A percentile compares a stretch with the other conserved stretches of the same genome.
Evolutionary conservation across 2,113 vertebrate genomes (phyloP).

Genomic region (Argyrosomus japonicus): DNA sequence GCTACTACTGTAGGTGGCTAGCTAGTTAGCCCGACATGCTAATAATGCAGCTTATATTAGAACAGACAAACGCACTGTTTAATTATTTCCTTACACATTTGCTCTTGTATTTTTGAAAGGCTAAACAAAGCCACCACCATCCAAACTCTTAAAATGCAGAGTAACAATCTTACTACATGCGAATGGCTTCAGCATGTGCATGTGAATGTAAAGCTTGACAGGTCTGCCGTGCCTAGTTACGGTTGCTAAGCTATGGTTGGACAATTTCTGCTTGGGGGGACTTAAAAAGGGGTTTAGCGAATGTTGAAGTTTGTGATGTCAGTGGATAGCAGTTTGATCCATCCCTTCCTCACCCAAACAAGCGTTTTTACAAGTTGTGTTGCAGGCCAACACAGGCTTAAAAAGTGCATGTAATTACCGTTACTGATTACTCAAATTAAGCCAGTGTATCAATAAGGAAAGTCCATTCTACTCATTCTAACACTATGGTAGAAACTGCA

Average conservation of each 20-base stretch:
- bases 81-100: neutral
- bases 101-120: neutral
- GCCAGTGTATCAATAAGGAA: slow-evolving; percentile 46
- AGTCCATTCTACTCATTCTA: slow-evolving; percentile 77
- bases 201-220: slow-evolving; percentile 17
- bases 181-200: neutral
- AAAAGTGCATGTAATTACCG: slow-evolving; percentile 29
- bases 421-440: slow-evolving; percentile 39
- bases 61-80: slow-evolving; percentile 5
- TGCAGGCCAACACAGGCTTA: slow-evolving; percentile 2
- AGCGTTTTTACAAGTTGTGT: slow-evolving; percentile 14
- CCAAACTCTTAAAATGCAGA: neutral
- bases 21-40: slow-evolving; percentile 7
- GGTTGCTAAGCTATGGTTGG: neutral
- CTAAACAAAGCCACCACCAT: neutral
- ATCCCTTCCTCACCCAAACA: neutral
- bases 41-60: neutral
- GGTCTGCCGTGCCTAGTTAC: neutral
- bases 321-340: neutral
- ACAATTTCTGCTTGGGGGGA: neutral
- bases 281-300: neutral
- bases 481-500: slow-evolving; percentile 78
- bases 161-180: neutral
- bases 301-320: slow-evolving; percentile 31
- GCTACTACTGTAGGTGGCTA: neutral